Evolutionary conservation across 2,888 invertebrate genomes (phyloP), one percentile per base, ranked within the genome.

Genomic region (Hoplodrina ambigua): DNA sequence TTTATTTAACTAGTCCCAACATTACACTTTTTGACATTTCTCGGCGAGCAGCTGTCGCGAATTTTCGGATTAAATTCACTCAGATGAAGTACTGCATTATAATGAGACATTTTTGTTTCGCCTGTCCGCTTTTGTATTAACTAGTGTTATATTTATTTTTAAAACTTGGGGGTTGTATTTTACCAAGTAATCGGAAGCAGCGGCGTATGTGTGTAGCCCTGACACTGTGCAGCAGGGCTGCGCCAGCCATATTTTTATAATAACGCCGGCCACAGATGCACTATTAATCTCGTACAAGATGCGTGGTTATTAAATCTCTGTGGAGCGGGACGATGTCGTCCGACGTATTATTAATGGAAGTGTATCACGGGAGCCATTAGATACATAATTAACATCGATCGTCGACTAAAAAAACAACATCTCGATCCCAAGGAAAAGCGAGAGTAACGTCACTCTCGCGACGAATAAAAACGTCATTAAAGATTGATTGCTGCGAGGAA

Each of bases 281-380:
- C 92, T 93, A 95, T 94, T 93, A 94, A 94, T 95, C 93, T 94
- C 92, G 85, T 78, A 71, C 78, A 84, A 87, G 89, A 89, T 89
- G 91, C 90, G 91, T 91, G 88, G 92, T 95, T 95, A 95, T 95
- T 94, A 94, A 94, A 94, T 95, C 93, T 94, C 88, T 89, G 88
- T 88, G 83, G 91, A 92, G 90, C 89, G 90, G 90, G 91, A 91
- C 90, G 92, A 89, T 93, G 93, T 94, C 92, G 90, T 91, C 92
- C 89, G 89, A 87, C 88, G 82, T 91, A 89, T 94, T 95, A 95
- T 95, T 95, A 95, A 95, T 95, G 95, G 94, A 95, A 95, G 94
- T 95, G 95, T 95, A 95, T 94, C 95, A 95, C 95, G 92, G 95
- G 93, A 95, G 95, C 95, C 94, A 94, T 95, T 95, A 95, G 94